Conservation (phyloP, 2,113 vertebrate genomes). For the Trinectes maculatus region DNA sequence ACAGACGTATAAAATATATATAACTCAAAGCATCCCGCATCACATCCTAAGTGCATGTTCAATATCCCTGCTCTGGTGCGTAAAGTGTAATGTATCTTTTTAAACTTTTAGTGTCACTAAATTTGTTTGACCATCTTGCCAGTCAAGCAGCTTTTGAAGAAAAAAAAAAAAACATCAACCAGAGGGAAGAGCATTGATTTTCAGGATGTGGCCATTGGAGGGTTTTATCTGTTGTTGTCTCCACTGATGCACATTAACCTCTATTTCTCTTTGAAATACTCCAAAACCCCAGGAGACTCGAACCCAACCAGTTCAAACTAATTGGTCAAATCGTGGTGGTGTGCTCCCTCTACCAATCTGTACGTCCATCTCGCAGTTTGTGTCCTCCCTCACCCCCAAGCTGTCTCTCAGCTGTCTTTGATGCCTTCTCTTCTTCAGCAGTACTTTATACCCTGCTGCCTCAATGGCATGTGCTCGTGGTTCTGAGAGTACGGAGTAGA, state of each 20-base stretch:
- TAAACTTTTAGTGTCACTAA: not conserved
- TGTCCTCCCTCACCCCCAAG: slow-evolving; percentile 1
- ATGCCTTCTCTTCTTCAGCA: slow-evolving; percentile 42
- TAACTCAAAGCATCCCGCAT: slow-evolving; percentile 24
- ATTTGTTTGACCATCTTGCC: slow-evolving; percentile 23
- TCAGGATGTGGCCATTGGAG: slow-evolving; percentile 35
- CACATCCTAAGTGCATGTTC: slow-evolving; percentile 21
- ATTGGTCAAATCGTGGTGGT: slow-evolving; percentile 58
- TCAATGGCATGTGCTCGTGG: too few species aligned
- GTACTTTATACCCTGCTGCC: too few species aligned
- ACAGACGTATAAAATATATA: slow-evolving; percentile 44
- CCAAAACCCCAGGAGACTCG: slow-evolving; percentile 42
- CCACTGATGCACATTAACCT: slow-evolving; percentile 63
- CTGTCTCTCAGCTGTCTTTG: slow-evolving; percentile 36
- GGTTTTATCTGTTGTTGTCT: slow-evolving; percentile 56
- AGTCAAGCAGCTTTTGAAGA: slow-evolving; percentile 19
- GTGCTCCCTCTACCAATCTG: slow-evolving; percentile 16
- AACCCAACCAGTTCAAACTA: slow-evolving; percentile 46
- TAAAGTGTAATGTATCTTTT: slow-evolving; percentile 24
- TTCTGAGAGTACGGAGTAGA: too few species aligned
- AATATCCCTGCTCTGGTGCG: slow-evolving; percentile 5
- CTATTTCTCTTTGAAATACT: slow-evolving; percentile 50
- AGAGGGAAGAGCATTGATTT: slow-evolving; percentile 52
- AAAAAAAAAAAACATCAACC: slow-evolving; percentile 36
- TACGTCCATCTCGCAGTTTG: not conserved